Evolutionary conservation across 2,113 vertebrate species (phyloP).

Genomic region (Anhinga rufa): DNA sequence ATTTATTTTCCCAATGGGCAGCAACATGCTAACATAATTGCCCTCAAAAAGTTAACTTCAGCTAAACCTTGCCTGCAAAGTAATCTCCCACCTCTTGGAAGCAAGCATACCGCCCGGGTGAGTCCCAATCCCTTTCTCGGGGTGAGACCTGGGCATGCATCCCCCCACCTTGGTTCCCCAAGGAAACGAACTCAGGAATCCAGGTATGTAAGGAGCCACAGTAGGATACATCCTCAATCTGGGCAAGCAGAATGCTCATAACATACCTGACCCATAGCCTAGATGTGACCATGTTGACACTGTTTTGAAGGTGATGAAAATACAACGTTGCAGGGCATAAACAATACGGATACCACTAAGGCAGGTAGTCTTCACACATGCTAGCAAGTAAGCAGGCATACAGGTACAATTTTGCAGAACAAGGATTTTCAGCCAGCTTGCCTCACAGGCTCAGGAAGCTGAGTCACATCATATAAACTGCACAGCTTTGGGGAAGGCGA

Average conservation of each 20-base stretch:
- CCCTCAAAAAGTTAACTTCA: background rate
- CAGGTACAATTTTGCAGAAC: background rate
- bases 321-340: background rate
- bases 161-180: background rate
- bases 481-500: background rate
- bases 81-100: background rate
- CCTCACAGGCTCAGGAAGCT: background rate
- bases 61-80: background rate
- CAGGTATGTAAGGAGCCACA: background rate
- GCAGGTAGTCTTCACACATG: background rate
- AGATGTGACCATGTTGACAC: background rate
- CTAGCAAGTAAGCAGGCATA: background rate
- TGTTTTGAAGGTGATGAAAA: background rate
- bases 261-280: background rate
- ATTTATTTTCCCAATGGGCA: background rate
- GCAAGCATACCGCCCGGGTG: background rate
- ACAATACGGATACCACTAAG: background rate
- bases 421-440: background rate
- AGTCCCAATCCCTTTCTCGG: background rate
- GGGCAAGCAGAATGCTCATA: background rate
- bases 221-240: background rate
- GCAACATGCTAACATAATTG: background rate
- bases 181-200: background rate
- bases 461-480: rapidly evolving
- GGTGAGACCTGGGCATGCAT: background rate